Evolutionary conservation across 2,888 invertebrate species (phyloP), one percentile per base, ranked within the genome.

Genomic region (Ernsta delagoae): DNA sequence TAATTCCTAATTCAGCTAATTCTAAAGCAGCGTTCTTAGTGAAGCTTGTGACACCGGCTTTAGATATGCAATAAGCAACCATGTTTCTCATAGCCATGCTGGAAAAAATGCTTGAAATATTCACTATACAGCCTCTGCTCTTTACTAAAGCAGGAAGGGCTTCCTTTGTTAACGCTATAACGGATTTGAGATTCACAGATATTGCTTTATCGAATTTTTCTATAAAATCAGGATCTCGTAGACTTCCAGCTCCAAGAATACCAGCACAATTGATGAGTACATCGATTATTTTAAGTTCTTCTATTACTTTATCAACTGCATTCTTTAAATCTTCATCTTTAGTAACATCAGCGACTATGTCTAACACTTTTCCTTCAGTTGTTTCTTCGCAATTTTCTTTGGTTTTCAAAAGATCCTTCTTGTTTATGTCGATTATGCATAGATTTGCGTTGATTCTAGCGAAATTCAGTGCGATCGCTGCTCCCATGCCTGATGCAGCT

Each of bases 401-500:
- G 1, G 95, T 92, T 76, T 94, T 88, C 64, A 94, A 85, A 8
- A 97, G 86, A 75, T 95, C 95, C 5, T 94, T 93, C 11, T 84
- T 77, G 83, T 96, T 96, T 71, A 96, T 89, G 87, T 91, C 96
- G 85, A 87, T 95, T 83, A 92, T 94, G 43, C 94, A 89, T 11
- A 96, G 77, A 43, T 79, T 83, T 4, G 94, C 95, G n/a, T 95
- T 95, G 39, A 94, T 83, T 75, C 90, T 89, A 0, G 95, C 92
- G 74, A 96, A 95, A 69, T 94, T 89, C 0, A 94, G 71, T 0
- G 95, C 95, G 0, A 95, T 92, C 3, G 94, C 94, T 3, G 94
- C 93, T 1, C 96, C 96, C 70, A 96, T 95, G 1, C 96, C 75
- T 95, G 36, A 95, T 95, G 78, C 95, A 95, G 3, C 83, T 48